Conservation (phyloP, 1,140 invertebrate species). For the Leptonema lineaticorne region DNA sequence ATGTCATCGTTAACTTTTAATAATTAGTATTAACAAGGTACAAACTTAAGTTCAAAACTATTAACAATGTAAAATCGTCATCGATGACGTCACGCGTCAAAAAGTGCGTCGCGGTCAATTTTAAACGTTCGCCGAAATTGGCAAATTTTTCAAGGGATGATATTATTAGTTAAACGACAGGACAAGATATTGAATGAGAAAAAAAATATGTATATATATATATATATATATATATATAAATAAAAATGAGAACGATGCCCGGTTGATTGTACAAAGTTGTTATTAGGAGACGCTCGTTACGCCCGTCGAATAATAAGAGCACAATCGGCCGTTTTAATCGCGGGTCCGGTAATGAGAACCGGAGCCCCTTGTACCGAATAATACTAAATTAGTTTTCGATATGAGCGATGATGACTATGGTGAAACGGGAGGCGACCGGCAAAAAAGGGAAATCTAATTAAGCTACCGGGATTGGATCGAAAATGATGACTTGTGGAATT, state of each 20-base stretch:
- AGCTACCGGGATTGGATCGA: slow-evolving; percentile 38
- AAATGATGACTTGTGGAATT: slow-evolving; percentile 24
- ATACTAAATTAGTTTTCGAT: slow-evolving; percentile 41
- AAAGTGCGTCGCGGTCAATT: too few relatives aligned
- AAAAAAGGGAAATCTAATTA: slow-evolving; percentile 40
- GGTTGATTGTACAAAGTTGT: slow-evolving; percentile 27
- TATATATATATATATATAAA: background rate
- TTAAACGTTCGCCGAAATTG: too few relatives aligned
- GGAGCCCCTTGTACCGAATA: slow-evolving; percentile 17
- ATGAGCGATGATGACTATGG: slow-evolving; percentile 37
- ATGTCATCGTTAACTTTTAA: too few relatives aligned
- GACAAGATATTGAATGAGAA: background rate
- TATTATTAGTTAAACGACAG: too few relatives aligned
- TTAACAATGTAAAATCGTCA: too few relatives aligned
- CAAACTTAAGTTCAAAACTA: too few relatives aligned
- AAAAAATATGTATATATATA: background rate
- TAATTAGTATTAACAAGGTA: too few relatives aligned
- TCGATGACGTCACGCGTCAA: too few relatives aligned
- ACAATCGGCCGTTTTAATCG: slow-evolving; percentile 26
- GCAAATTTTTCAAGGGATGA: too few relatives aligned
- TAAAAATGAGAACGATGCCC: background rate
- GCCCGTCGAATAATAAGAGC: slow-evolving; percentile 26
- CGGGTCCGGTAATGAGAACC: slow-evolving; percentile 26
- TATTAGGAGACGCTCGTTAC: slow-evolving; percentile 22
- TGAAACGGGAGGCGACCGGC: slow-evolving; percentile 27